A percentile compares a stretch with the other conserved stretches of the same genome.
phyloP scores from a whole-genome alignment of 1,140 invertebrate genomes.

The Acromyrmex heyeri region DNA sequence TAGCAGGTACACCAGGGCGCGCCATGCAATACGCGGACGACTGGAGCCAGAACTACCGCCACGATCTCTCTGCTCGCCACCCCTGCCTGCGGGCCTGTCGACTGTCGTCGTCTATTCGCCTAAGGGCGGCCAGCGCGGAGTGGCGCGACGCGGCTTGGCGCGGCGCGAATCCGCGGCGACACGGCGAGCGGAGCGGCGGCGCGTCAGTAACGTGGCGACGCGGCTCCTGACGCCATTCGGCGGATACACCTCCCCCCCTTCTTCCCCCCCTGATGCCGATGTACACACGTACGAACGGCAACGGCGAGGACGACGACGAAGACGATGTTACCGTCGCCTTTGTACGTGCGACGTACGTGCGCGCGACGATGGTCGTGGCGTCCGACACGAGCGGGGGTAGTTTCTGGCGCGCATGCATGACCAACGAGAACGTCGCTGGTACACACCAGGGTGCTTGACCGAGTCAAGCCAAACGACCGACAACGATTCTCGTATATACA shows the following conservation, averaged over 20 bases:
- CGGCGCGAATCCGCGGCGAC: conserved; percentile 78
- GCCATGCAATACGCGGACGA: conserved; percentile 54
- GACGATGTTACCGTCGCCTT: background rate
- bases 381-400: conserved; percentile 10
- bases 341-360: background rate
- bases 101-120: conserved; percentile 51
- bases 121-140: conserved; percentile 73
- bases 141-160: conserved; percentile 6
- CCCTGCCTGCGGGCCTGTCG: conserved; percentile 28
- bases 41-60: conserved; percentile 69
- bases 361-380: background rate
- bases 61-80: conserved; percentile 58
- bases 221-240: conserved; percentile 81
- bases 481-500: conserved; percentile 32
- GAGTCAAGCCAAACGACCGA: conserved; percentile 69
- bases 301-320: background rate
- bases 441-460: conserved; percentile 72
- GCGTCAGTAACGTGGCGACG: conserved; percentile 80
- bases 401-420: conserved; percentile 52
- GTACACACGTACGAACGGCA: background rate
- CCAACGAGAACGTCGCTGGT: conserved; percentile 61
- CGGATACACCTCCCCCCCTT: conserved; percentile 37
- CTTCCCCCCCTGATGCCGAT: background rate
- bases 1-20: conserved; percentile 43
- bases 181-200: conserved; percentile 66